Evolutionary conservation across 2,888 invertebrate species (phyloP).

Genomic region (Himalopsyche kuldschensis): DNA sequence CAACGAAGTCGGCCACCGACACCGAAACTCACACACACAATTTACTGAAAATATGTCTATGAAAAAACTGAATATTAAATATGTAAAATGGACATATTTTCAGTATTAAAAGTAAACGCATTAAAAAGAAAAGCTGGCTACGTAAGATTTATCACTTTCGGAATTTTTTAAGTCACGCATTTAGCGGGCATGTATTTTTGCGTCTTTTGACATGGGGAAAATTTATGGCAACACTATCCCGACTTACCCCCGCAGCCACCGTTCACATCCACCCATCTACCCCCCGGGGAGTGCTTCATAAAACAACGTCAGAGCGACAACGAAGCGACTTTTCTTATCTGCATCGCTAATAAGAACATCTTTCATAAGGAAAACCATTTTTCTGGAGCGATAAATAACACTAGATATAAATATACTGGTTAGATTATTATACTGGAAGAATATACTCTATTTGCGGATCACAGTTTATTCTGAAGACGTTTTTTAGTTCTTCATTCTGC

Average conservation of each 20-base stretch:
- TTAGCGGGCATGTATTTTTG: conserved; percentile 20
- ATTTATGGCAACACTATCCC: background rate
- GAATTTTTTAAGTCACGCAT: background rate
- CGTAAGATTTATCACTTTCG: background rate
- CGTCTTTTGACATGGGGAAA: conserved; percentile 17
- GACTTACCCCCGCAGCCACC: background rate
- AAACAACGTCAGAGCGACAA: conserved; percentile 31
- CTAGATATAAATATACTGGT: background rate
- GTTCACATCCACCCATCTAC: background rate
- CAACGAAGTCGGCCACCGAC: no score
- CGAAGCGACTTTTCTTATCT: conserved; percentile 32
- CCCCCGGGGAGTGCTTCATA: conserved; percentile 33
- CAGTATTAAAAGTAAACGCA: background rate
- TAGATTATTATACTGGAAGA: background rate
- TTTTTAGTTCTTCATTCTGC: no score
- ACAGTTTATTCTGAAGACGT: no score
- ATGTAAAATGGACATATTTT: background rate
- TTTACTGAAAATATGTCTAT: no score
- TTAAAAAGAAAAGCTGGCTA: background rate
- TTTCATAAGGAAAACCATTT: background rate
- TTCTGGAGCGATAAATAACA: background rate
- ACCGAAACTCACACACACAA: no score
- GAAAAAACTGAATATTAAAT: background rate
- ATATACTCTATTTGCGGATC: background rate
- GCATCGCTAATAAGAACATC: conserved; percentile 32